phyloP scores from a whole-genome alignment of 2,797 vertebrate species.

The Nannoperca obscura region DNA sequence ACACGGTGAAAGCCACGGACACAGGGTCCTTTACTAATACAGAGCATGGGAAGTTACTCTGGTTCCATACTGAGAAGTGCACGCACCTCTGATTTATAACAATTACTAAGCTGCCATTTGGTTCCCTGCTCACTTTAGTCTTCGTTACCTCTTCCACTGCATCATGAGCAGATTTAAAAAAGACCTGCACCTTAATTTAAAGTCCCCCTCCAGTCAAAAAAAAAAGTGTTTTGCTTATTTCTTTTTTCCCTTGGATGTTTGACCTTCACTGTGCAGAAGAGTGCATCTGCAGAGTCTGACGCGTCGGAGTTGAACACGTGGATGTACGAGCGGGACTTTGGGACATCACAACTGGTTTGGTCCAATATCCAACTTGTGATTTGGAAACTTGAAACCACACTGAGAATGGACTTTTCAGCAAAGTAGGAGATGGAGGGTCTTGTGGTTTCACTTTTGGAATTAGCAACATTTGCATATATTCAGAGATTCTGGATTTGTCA shows the following conservation, averaged over 20 bases:
- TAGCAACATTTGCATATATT: neutral
- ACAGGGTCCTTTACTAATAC: constrained; percentile 6
- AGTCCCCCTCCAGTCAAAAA: neutral
- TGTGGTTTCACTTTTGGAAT: constrained; percentile 7
- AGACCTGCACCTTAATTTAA: constrained; percentile 5
- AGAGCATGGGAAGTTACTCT: constrained; percentile 6
- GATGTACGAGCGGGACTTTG: neutral
- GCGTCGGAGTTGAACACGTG: neutral
- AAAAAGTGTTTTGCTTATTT: neutral
- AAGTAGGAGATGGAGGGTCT: neutral
- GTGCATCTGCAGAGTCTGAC: neutral
- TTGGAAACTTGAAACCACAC: neutral
- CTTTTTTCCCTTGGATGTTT: neutral
- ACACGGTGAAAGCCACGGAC: constrained; percentile 1
- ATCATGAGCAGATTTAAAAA: constrained; percentile 23
- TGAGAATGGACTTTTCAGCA: neutral
- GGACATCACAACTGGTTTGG: neutral
- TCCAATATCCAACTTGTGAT: neutral
- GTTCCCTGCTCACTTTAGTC: constrained; percentile 9
- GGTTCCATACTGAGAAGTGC: neutral
- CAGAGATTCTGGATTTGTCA: neutral
- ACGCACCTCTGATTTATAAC: constrained; percentile 7
- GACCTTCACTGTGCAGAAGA: neutral
- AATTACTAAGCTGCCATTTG: neutral
- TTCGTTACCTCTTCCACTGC: constrained; percentile 21